These are phyloP conservation scores for Orientallactaga bullata DNA, from an alignment of 2,113 vertebrate genomes.

Conservation along the genomic window DNA sequence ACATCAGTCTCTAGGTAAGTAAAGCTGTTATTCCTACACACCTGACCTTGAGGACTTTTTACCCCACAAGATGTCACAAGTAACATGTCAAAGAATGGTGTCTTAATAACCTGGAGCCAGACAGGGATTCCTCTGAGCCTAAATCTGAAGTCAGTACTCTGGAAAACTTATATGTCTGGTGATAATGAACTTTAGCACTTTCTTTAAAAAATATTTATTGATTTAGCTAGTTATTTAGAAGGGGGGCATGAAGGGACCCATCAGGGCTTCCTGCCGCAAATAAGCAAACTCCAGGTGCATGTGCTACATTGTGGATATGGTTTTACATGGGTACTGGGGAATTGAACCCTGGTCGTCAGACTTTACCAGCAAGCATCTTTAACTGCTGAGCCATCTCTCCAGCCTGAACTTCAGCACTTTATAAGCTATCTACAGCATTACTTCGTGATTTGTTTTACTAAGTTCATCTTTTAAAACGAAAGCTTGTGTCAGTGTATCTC, in stretches of 20 bases:
- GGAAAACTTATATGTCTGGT: conserved; percentile 12
- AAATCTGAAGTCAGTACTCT: not conserved
- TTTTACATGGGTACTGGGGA: too few species aligned
- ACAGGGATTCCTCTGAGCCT: not conserved
- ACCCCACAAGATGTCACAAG: not conserved
- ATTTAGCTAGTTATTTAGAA: too few species aligned
- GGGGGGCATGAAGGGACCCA: too few species aligned
- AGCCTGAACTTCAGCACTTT: not conserved
- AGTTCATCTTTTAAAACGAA: conserved; percentile 29
- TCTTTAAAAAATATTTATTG: not conserved
- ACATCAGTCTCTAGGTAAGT: not conserved
- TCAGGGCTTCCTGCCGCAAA: too few species aligned
- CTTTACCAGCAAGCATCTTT: too few species aligned
- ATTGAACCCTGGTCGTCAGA: too few species aligned
- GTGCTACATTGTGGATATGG: too few species aligned
- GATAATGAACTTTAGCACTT: not conserved
- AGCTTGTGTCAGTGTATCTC: not conserved
- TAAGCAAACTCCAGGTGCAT: too few species aligned
- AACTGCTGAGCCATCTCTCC: too few species aligned
- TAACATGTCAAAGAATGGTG: not conserved
- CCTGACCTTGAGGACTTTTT: not conserved
- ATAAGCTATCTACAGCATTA: not conserved
- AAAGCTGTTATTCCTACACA: not conserved
- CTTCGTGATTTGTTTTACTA: not conserved
- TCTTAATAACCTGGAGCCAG: not conserved